Conservation (phyloP, 2,113 vertebrate genomes). For the Thunnus thynnus region DNA sequence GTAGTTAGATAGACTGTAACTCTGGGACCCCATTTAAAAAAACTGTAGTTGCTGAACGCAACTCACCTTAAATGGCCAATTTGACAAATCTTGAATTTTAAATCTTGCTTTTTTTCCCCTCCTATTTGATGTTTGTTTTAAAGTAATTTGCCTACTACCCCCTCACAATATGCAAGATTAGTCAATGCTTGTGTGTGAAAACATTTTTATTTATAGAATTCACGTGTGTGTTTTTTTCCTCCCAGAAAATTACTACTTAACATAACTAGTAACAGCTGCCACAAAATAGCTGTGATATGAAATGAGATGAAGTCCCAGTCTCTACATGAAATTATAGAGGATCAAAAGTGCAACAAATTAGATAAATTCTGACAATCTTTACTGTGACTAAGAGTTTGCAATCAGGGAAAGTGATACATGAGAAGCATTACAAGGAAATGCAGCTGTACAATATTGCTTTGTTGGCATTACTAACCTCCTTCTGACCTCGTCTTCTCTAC, state of each 20-base stretch:
- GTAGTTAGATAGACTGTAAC: neutral
- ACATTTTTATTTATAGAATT: too few relatives aligned
- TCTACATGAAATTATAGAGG: neutral
- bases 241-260: too few relatives aligned
- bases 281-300: neutral
- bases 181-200: too few relatives aligned
- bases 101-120: neutral
- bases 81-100: neutral
- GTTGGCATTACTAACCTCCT: neutral
- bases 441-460: neutral
- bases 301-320: neutral
- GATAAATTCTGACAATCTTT: neutral
- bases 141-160: too few relatives aligned
- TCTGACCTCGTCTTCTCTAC: slow-evolving; percentile 11
- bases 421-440: neutral
- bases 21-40: neutral
- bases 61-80: neutral
- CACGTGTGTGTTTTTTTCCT: too few relatives aligned
- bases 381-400: neutral
- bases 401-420: too few relatives aligned
- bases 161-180: too few relatives aligned
- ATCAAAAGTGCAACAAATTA: neutral
- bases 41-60: neutral
- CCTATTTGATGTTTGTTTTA: neutral
- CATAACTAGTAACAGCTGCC: too few relatives aligned